These are phyloP conservation scores for Dipodomys merriami DNA, from an alignment of 2,113 vertebrate genomes.

Conservation along the genomic window DNA sequence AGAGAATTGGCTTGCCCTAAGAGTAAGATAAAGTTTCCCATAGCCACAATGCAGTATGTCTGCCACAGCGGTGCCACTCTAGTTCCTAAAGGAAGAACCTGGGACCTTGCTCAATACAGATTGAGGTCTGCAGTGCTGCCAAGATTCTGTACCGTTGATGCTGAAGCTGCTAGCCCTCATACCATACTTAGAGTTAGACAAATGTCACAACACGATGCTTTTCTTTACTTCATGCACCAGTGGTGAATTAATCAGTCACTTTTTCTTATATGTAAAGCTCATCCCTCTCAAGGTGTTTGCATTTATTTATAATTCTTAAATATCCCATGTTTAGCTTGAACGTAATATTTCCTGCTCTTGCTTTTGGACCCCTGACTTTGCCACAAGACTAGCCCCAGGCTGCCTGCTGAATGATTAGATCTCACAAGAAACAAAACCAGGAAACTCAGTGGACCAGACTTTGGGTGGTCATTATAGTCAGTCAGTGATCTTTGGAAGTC, in stretches of 20 bases:
- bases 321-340: not conserved
- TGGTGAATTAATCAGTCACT: not conserved
- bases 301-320: not conserved
- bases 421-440: not conserved
- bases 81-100: fast-evolving
- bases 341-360: not conserved
- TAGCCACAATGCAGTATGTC: fast-evolving
- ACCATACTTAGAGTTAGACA: no score
- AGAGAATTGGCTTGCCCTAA: not conserved
- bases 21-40: not conserved
- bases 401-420: not conserved
- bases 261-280: not conserved
- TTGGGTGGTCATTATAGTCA: no score
- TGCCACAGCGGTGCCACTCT: not conserved
- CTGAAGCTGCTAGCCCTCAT: not conserved
- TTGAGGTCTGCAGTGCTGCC: no score
- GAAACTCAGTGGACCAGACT: not conserved
- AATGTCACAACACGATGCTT: not conserved
- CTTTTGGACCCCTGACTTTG: not conserved
- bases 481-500: no score
- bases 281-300: not conserved
- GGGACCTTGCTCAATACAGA: not conserved
- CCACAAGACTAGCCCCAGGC: not conserved
- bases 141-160: not conserved
- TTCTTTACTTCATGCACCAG: not conserved